Evolutionary conservation across 2,888 invertebrate species (phyloP), one percentile per base, ranked within the genome.

Genomic region (Sarcophaga carnaria): DNA sequence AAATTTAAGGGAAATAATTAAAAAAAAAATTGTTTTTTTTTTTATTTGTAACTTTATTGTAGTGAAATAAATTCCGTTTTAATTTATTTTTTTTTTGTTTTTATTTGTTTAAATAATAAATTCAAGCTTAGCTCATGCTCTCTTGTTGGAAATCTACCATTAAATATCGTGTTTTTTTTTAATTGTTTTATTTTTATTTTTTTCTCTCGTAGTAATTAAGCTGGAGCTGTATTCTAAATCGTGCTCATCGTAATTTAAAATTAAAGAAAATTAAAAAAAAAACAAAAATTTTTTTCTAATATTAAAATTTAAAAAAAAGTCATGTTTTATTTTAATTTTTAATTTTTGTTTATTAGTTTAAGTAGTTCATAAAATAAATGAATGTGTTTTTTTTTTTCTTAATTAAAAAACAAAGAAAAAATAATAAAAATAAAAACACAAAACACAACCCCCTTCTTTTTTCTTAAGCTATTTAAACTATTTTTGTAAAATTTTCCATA

Each of bases 401-500:
- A 63, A 54, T 70, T 71, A 54, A 17, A 54, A 49, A 17, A 14
- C 17, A 54, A 3, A 54, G 10, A 54, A 83, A 72, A 62, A 62
- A 62, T 20, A 62, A 62, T 17, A 17, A 62, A 62, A 62, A 62
- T 10, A 62, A 62, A 54, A 54, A 54, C 17, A 17, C 22, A 54
- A 54, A 54, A 10, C n/a, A 22, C n/a, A 62, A 6, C 4, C 10
- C n/a, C 59, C 60, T 79, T 25, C 22, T 76, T 60, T 84, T 80
- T 72, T 82, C 79, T 79, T 79, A 87, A 87, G 87, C 86, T 83
- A 80, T 85, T 85, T 75, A 81, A 78, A 81, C 83, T 86, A 86
- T 87, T 87, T 87, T 87, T 87, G 84, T 87, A 87, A 87, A 84
- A 84, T 87, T 86, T 84, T 84, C 81, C 75, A 84, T 62, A 85